phyloP scores from a whole-genome alignment of 2,888 invertebrate genomes.

The Andrena chrysosceles region DNA sequence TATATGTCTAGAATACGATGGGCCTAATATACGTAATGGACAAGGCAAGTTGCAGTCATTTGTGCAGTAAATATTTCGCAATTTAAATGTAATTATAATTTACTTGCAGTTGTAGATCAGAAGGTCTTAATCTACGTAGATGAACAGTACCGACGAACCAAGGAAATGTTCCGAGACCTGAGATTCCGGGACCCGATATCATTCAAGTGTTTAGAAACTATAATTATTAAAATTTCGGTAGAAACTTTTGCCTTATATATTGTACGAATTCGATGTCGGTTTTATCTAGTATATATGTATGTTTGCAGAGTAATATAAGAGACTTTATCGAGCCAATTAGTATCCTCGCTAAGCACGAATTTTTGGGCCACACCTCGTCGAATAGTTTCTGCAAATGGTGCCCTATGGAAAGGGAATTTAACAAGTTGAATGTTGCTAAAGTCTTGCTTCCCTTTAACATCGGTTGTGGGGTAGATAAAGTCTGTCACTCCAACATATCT shows the following conservation, averaged over 20 bases:
- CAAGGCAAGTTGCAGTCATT: slow-evolving; percentile 26
- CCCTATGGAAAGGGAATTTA: slow-evolving; percentile 68
- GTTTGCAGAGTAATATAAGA: slow-evolving; percentile 61
- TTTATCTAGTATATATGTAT: neutral
- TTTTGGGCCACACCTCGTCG: slow-evolving; percentile 30
- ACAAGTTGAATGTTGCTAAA: slow-evolving; percentile 45
- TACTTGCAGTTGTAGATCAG: slow-evolving; percentile 47
- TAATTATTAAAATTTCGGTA: slow-evolving; percentile 59
- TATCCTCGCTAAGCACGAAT: slow-evolving; percentile 65
- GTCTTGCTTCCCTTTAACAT: slow-evolving; percentile 73
- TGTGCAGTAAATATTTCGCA: neutral
- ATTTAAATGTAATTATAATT: slow-evolving; percentile 2
- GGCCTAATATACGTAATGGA: slow-evolving; percentile 25
- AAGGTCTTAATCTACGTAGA: slow-evolving; percentile 63
- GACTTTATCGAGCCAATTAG: slow-evolving; percentile 74
- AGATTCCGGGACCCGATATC: neutral
- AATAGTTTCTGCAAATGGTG: slow-evolving; percentile 61
- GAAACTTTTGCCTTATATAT: neutral
- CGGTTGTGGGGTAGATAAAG: slow-evolving; percentile 75
- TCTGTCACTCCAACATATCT: slow-evolving; percentile 72
- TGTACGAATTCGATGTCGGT: neutral
- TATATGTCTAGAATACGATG: slow-evolving; percentile 60
- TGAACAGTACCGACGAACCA: slow-evolving; percentile 65
- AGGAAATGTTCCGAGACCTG: slow-evolving; percentile 30
- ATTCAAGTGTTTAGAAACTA: slow-evolving; percentile 31